These are phyloP conservation scores for Cheilosia soror DNA, from an alignment of 2,888 invertebrate species.

Conservation along the genomic window DNA sequence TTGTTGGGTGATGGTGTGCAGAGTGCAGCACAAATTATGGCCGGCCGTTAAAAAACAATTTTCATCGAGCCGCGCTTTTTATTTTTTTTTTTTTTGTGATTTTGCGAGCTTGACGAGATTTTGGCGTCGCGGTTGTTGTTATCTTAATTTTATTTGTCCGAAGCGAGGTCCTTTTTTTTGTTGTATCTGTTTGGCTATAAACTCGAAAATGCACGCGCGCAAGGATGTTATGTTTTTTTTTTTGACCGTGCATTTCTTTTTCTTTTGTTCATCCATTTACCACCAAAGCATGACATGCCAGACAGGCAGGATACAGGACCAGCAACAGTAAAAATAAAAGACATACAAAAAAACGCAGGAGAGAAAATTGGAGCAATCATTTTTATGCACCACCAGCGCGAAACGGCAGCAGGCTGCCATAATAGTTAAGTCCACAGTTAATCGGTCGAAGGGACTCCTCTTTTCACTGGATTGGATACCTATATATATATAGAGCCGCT, in stretches of 20 bases:
- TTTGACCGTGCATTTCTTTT: conserved; percentile 45
- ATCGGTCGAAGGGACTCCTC: conserved; percentile 65
- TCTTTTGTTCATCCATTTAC: conserved; percentile 60
- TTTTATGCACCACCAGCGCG: conserved; percentile 75
- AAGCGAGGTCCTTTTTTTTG: conserved; percentile 44
- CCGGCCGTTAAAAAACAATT: conserved; percentile 74
- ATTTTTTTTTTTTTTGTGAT: too few species aligned
- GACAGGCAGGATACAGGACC: conserved; percentile 62
- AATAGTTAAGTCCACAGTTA: conserved; percentile 75
- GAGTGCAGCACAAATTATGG: conserved; percentile 67
- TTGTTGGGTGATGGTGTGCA: conserved; percentile 48
- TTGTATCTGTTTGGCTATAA: conserved; percentile 13
- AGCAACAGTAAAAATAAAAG: background rate
- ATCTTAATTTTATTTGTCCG: conserved; percentile 65
- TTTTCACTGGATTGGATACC: conserved; percentile 58
- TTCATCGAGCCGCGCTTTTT: conserved; percentile 54
- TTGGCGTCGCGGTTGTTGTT: conserved; percentile 72
- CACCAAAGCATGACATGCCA: conserved; percentile 66
- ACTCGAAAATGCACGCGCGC: conserved; percentile 61
- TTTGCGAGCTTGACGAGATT: conserved; percentile 66
- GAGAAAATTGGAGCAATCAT: conserved; percentile 75
- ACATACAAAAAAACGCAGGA: conserved; percentile 8
- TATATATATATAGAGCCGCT: too few species aligned
- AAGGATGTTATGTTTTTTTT: conserved; percentile 42
- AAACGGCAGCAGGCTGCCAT: conserved; percentile 75